A percentile compares a stretch with the other conserved stretches of the same genome.
These are phyloP conservation scores for Tenthredo livida DNA, from an alignment of 2,888 invertebrate species.

Conservation along the genomic window DNA sequence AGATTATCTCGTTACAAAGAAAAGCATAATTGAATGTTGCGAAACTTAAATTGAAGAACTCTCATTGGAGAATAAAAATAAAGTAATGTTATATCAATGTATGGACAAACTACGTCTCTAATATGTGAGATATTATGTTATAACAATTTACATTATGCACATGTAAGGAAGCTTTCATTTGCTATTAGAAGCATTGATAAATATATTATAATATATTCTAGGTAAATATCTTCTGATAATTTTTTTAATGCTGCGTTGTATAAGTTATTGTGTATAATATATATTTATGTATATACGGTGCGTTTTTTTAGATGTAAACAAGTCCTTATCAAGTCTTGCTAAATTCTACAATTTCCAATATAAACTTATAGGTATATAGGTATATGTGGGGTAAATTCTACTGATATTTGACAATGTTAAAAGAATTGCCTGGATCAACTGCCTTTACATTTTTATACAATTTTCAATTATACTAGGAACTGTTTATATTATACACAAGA, in stretches of 20 bases:
- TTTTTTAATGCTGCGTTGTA: slow-evolving; percentile 23
- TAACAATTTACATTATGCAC: neutral
- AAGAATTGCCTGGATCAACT: neutral
- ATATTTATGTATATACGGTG: slow-evolving; percentile 45
- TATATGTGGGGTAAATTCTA: neutral
- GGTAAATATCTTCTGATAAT: slow-evolving; percentile 26
- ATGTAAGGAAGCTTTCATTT: slow-evolving; percentile 21
- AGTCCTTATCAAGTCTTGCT: neutral
- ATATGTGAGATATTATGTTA: slow-evolving; percentile 9
- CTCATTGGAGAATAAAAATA: neutral
- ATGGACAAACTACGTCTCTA: neutral
- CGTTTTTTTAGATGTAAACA: slow-evolving; percentile 8
- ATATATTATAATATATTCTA: slow-evolving; percentile 24
- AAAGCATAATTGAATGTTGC: neutral
- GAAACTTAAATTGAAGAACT: neutral
- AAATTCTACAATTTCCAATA: neutral
- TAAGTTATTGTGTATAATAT: slow-evolving; percentile 40
- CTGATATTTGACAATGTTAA: neutral
- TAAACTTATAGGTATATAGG: neutral
- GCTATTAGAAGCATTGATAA: slow-evolving; percentile 1
- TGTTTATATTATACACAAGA: neutral
- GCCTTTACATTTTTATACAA: neutral
- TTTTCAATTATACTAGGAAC: neutral
- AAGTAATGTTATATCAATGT: neutral
- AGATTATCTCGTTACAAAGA: neutral